These are phyloP conservation scores for Psilopsiagon aurifrons DNA, from an alignment of 2,113 vertebrate genomes.

Conservation along the genomic window DNA sequence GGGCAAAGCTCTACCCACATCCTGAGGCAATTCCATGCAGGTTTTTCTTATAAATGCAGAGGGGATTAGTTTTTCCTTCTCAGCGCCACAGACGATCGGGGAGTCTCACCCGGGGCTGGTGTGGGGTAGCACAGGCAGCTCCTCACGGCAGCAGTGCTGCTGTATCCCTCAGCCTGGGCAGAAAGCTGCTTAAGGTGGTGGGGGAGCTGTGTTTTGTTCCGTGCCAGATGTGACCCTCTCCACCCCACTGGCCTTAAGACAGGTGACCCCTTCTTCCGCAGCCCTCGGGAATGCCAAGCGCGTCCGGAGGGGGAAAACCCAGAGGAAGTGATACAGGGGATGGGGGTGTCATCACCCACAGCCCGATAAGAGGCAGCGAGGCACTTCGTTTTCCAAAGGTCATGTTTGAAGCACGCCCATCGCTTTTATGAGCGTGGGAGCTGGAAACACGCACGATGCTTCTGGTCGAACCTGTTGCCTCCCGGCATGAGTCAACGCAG, in stretches of 20 bases:
- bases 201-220: not conserved
- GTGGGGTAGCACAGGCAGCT: not conserved
- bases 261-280: not conserved
- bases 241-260: not conserved
- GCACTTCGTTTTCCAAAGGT: constrained; percentile 21
- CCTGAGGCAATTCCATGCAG: constrained; percentile 2
- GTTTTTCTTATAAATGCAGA: not conserved
- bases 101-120: accelerated
- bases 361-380: not conserved
- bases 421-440: constrained; percentile 68
- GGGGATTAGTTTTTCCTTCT: not conserved
- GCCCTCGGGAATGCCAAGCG: not conserved
- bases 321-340: constrained; percentile 48
- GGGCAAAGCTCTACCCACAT: constrained; percentile 39
- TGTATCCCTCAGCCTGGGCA: not conserved
- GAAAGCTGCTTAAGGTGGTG: not conserved
- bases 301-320: not conserved
- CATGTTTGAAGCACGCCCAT: constrained; percentile 46
- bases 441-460: constrained; percentile 27
- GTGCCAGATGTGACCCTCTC: not conserved
- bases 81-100: not conserved
- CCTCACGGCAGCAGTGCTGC: not conserved
- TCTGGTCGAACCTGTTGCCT: constrained; percentile 73
- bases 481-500: not conserved
- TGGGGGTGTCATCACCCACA: not conserved